phyloP scores from a whole-genome alignment of 2,888 invertebrate species.

The Drosophila falleni region DNA sequence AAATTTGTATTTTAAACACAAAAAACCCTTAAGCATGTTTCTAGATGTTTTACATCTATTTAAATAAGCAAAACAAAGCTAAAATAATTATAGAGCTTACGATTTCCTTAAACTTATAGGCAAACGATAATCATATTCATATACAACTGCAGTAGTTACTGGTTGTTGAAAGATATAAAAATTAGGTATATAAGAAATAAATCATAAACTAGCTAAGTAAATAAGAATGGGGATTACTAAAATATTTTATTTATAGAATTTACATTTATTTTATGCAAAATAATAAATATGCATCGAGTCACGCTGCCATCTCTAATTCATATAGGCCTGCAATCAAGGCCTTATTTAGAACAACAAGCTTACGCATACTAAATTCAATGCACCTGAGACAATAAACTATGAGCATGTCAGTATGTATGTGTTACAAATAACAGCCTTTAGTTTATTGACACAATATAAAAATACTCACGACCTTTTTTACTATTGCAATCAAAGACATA shows the following conservation, averaged over 20 bases:
- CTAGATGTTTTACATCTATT: not conserved
- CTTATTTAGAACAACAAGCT: slow-evolving; percentile 12
- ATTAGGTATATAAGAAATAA: too few relatives aligned
- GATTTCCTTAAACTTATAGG: slow-evolving; percentile 1
- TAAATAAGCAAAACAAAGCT: slow-evolving; percentile 2
- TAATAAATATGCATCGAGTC: not conserved
- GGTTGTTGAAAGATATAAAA: not conserved
- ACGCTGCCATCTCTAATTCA: not conserved
- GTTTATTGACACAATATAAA: slow-evolving; percentile 14
- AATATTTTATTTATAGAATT: too few relatives aligned
- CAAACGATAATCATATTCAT: not conserved
- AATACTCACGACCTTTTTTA: slow-evolving; percentile 2
- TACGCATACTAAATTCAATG: slow-evolving; percentile 31
- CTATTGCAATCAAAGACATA: not conserved
- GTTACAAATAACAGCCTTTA: not conserved
- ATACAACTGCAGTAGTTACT: not conserved
- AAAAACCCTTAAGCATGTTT: slow-evolving; percentile 3
- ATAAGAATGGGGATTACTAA: too few relatives aligned
- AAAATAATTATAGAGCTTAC: slow-evolving; percentile 25
- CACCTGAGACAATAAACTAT: slow-evolving; percentile 43
- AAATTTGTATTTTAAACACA: slow-evolving; percentile 12
- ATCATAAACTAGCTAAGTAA: not conserved
- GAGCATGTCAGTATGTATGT: slow-evolving; percentile 2
- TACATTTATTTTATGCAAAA: too few relatives aligned
- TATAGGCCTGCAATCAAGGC: slow-evolving; percentile 18